Conservation (phyloP, 23 tunicate species). For the Ciona savignyi region DNA sequence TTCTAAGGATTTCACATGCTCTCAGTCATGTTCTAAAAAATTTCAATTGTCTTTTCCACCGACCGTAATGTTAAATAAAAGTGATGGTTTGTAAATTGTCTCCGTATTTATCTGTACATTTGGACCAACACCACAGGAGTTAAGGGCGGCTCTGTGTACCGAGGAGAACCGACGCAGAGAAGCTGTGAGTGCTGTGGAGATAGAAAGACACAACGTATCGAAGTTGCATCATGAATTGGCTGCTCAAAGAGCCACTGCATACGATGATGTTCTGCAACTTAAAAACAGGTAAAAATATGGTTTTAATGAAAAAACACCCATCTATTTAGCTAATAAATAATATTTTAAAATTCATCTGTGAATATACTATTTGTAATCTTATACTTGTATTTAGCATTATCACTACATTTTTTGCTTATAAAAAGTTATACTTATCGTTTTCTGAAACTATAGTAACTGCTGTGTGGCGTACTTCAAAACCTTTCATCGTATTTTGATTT, state of each 20-base stretch:
- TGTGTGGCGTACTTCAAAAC: no score
- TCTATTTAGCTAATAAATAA: not conserved
- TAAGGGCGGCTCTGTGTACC: conserved; percentile 26
- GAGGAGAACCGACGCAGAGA: conserved; percentile 48
- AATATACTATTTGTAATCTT: not conserved
- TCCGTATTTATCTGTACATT: no score
- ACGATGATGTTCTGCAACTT: conserved; percentile 33
- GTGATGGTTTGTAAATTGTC: no score
- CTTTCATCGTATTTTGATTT: no score
- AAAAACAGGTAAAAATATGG: conserved; percentile 31
- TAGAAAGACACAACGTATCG: conserved; percentile 33
- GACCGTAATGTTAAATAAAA: no score
- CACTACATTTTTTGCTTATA: not conserved
- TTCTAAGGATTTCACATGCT: no score
- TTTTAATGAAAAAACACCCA: not conserved
- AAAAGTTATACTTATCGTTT: not conserved
- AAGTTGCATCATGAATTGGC: conserved; percentile 46
- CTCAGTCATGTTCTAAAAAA: no score
- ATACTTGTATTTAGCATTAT: no score
- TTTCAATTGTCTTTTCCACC: no score
- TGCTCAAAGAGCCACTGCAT: conserved; percentile 28
- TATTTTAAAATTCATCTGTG: not conserved
- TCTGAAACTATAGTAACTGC: no score
- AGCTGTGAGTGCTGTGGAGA: conserved; percentile 36
- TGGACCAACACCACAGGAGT: not conserved